These are phyloP conservation scores for Hylaea fasciaria DNA, from an alignment of 2,888 invertebrate genomes.

Conservation along the genomic window DNA sequence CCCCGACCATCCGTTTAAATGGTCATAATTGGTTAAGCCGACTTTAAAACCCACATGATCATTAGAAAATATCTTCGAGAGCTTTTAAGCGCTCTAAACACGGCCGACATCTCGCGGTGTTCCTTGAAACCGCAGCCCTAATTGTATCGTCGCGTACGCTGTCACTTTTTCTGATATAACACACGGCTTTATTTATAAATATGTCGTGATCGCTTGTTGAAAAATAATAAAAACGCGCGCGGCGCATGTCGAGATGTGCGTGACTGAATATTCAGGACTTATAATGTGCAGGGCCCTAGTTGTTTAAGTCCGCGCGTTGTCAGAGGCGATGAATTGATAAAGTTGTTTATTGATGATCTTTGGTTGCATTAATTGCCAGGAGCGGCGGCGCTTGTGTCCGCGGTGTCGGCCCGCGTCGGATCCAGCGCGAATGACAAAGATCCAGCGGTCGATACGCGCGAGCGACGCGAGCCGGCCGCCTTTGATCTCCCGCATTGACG, in stretches of 20 bases:
- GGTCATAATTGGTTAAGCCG: conserved; percentile 76
- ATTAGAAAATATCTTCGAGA: conserved; percentile 64
- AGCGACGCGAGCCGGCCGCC: conserved; percentile 62
- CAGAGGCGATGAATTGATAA: conserved; percentile 81
- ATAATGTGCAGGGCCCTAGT: conserved; percentile 69
- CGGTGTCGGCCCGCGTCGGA: conserved; percentile 65
- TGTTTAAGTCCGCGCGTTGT: conserved; percentile 72
- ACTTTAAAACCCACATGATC: conserved; percentile 68
- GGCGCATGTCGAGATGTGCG: conserved; percentile 68
- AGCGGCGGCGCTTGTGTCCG: conserved; percentile 64
- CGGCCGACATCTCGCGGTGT: conserved; percentile 23
- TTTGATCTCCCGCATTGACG: conserved; percentile 74
- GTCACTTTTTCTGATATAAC: conserved; percentile 38
- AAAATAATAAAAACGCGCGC: conserved; percentile 51
- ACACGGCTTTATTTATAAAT: conserved; percentile 44
- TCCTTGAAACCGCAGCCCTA: conserved; percentile 41
- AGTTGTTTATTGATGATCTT: conserved; percentile 84
- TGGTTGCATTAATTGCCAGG: conserved; percentile 81
- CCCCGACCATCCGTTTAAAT: conserved; percentile 72
- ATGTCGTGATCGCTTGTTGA: conserved; percentile 50
- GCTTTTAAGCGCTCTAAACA: conserved; percentile 29
- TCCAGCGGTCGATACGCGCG: conserved; percentile 69
- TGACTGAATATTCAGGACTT: conserved; percentile 76
- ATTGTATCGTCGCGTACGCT: conserved; percentile 45
- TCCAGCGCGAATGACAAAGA: conserved; percentile 80